These are phyloP conservation scores for Poecile atricapillus DNA, from an alignment of 2,113 vertebrate genomes.

Conservation along the genomic window DNA sequence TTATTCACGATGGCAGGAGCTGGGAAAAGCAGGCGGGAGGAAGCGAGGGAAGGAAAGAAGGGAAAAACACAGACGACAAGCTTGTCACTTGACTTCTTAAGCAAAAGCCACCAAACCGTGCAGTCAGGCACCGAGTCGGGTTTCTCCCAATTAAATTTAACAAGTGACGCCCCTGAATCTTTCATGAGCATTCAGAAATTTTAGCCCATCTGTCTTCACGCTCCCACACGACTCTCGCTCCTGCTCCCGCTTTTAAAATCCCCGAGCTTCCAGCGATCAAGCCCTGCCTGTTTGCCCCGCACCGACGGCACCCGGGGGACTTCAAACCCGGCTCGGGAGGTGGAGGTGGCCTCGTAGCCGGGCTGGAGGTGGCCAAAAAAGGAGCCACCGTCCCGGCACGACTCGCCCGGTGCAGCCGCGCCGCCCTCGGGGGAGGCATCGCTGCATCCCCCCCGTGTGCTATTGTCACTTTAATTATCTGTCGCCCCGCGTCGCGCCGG, in stretches of 20 bases:
- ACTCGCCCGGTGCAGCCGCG: not conserved
- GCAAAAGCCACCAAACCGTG: slow-evolving; percentile 57
- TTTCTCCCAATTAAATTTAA: slow-evolving; percentile 79
- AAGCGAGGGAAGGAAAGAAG: not conserved
- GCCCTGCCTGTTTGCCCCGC: not conserved
- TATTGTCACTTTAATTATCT: slow-evolving; percentile 69
- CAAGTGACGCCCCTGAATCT: slow-evolving; percentile 74
- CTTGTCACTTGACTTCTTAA: slow-evolving; percentile 71
- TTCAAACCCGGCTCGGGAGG: not conserved
- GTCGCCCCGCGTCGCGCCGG: slow-evolving; percentile 14
- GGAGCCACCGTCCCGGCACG: not conserved
- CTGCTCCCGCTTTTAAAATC: not conserved
- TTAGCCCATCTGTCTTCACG: slow-evolving; percentile 52
- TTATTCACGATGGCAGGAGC: not conserved
- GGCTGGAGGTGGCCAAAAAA: not conserved
- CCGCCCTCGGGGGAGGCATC: not conserved
- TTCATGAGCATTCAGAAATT: slow-evolving; percentile 68
- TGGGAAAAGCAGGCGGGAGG: not conserved
- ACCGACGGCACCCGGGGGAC: not conserved
- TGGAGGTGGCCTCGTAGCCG: rapidly evolving
- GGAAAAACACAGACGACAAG: slow-evolving; percentile 25
- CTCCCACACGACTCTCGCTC: not conserved
- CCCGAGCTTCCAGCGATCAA: not conserved
- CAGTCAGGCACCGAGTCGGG: slow-evolving; percentile 42
- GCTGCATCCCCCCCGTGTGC: not conserved